Conservation (phyloP, 2,113 vertebrate species). For the Microtus ochrogaster region DNA sequence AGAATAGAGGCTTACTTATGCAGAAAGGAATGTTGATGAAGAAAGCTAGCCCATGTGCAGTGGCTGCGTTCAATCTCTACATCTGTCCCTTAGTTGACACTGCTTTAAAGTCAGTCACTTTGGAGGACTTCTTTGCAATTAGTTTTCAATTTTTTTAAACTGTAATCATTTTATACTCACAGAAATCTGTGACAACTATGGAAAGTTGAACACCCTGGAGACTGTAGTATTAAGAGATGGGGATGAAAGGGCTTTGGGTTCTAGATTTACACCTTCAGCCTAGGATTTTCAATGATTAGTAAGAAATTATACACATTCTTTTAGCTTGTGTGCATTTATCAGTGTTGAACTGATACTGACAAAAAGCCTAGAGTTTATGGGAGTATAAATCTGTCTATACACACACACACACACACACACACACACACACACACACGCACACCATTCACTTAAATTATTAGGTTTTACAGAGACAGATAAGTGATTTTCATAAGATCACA, state of each 20-base stretch:
- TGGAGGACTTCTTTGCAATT: not conserved
- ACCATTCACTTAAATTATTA: constrained; percentile 13
- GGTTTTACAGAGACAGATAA: not conserved
- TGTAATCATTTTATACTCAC: not conserved
- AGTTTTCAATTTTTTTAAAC: constrained; percentile 20
- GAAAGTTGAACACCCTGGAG: not conserved
- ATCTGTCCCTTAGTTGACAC: not conserved
- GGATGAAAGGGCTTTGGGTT: not conserved
- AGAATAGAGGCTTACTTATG: not conserved
- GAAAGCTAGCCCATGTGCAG: not conserved
- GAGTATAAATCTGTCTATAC: not conserved
- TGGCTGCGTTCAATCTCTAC: not conserved
- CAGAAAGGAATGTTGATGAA: constrained; percentile 16
- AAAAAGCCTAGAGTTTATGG: not conserved
- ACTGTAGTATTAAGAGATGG: not conserved
- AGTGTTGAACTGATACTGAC: not conserved
- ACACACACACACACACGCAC: not conserved
- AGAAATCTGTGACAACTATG: constrained; percentile 7
- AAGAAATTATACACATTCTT: not conserved
- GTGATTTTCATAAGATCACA: not conserved
- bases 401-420: not conserved
- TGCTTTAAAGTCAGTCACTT: not conserved
- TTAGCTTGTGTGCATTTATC: not conserved
- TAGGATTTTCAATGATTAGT: not conserved
- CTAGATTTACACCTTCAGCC: not conserved